Percentiles rank a stretch among this genome's conserved stretches.
These are phyloP conservation scores for Pelecanus crispus DNA, from an alignment of 2,113 vertebrate genomes.

Conservation along the genomic window DNA sequence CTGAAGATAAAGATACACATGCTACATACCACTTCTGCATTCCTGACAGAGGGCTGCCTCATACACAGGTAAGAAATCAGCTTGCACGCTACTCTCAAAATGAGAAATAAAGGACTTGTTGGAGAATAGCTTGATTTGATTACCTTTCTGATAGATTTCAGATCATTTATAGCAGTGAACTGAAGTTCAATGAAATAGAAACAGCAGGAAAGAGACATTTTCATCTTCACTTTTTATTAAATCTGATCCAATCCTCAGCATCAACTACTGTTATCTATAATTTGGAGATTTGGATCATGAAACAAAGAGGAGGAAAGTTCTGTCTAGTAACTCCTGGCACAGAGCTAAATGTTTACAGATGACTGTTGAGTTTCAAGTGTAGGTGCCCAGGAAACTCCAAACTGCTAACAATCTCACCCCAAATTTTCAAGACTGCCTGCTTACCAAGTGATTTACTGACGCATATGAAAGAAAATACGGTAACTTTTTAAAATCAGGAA, in stretches of 20 bases:
- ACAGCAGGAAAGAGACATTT: neutral
- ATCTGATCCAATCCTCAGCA: neutral
- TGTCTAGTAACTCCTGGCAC: neutral
- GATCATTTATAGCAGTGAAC: neutral
- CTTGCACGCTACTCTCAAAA: neutral
- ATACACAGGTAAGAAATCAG: neutral
- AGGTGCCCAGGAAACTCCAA: neutral
- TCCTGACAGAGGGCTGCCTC: neutral
- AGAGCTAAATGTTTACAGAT: neutral
- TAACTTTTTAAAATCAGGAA: neutral
- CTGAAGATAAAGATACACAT: neutral
- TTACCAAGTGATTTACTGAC: neutral
- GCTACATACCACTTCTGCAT: neutral
- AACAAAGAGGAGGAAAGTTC: neutral
- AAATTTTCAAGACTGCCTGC: neutral
- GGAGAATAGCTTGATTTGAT: neutral
- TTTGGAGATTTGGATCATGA: neutral
- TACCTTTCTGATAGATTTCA: neutral
- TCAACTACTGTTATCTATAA: neutral
- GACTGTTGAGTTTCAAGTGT: neutral
- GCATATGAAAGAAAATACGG: neutral
- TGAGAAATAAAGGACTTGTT: neutral
- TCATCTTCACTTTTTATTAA: neutral
- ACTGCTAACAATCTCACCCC: neutral
- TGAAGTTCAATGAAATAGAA: neutral